Conservation (phyloP, 30 jellyfish, hydroid and myxozoan genomes). For the Turritopsis dohrnii region DNA sequence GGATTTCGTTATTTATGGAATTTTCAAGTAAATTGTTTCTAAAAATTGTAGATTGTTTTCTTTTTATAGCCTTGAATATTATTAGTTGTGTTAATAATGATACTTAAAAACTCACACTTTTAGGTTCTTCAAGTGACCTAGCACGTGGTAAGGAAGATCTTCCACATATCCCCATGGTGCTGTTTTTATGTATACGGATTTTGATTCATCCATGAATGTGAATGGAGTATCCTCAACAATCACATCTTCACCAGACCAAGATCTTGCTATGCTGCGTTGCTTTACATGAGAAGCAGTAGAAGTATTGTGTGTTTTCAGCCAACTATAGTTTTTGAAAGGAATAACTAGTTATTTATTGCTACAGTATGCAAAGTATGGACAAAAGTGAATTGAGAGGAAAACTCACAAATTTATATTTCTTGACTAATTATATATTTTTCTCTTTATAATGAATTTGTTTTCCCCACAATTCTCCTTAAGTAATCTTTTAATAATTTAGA, state of each 20-base stretch:
- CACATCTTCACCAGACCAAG: constrained; percentile 20
- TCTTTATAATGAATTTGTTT: neutral
- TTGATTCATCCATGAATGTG: neutral
- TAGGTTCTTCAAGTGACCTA: constrained; percentile 7
- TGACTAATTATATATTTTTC: no score
- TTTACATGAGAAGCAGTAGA: constrained; percentile 8
- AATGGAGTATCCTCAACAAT: constrained; percentile 12
- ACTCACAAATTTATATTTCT: neutral
- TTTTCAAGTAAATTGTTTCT: neutral
- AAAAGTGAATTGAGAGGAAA: neutral
- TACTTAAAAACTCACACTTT: neutral
- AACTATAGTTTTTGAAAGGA: neutral
- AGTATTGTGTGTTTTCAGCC: constrained; percentile 26
- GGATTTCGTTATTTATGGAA: neutral
- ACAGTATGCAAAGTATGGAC: neutral
- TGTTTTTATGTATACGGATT: neutral
- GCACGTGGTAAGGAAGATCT: constrained; percentile 17
- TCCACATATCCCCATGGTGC: constrained; percentile 13
- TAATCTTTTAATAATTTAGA: no score
- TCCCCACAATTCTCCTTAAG: neutral
- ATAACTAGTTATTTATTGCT: neutral
- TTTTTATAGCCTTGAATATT: neutral
- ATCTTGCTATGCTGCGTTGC: constrained; percentile 7
- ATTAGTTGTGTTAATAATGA: neutral
- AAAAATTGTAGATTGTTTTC: neutral